Base-by-base conservation (phyloP, 2,113 vertebrate species). In the Scomber scombrus region DNA sequence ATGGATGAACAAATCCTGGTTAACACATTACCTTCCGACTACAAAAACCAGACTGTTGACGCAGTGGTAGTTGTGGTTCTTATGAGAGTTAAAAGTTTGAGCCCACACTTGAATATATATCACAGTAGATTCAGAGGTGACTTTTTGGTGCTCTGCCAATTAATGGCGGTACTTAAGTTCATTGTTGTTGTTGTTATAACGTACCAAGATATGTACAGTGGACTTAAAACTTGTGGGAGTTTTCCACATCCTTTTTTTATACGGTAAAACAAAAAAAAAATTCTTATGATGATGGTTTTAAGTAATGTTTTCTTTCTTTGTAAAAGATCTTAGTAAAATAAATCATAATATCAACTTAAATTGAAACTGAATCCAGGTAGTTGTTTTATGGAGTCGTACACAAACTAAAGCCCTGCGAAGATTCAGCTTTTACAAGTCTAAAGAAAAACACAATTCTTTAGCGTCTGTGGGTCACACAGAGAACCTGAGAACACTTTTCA, bases 311-410 rank as follows among this genome's bases (percentile, higher is more conserved):
- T 26, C 18, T 26, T 58, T 66, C 8, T 29, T 65, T 54, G 43
- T 12, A 51, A 14, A 45, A 9, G 23, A 26, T 26, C 23, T 26
- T 26, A 26, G 5, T 60, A 43, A 16, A 60, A 64, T 31, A 61
- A 23, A 45, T 34, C 11, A 49, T 49, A 12, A 2, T n/a, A 63
- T 6, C 19, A n/a, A 40, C 52, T 58, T 8, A 54, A 61, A 46
- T 40, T 69, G 57, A 65, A 63, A 70, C 55, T 62, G 50, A 82
- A 84, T 72, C 51, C 78, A 71, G 73, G 80, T 73, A 71, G 10
- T 43, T 1, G 19, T 67, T 80, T 54, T 26, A 61, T 61, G 50
- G 46, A 61, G 19, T 54, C 43, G n/a, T 19, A 50, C 3, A 34
- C 26, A 43, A 70, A 68, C 14, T 3, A 57, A 12, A 79, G 54